phyloP scores from a whole-genome alignment of 2,113 vertebrate species.

The Geococcyx californianus region DNA sequence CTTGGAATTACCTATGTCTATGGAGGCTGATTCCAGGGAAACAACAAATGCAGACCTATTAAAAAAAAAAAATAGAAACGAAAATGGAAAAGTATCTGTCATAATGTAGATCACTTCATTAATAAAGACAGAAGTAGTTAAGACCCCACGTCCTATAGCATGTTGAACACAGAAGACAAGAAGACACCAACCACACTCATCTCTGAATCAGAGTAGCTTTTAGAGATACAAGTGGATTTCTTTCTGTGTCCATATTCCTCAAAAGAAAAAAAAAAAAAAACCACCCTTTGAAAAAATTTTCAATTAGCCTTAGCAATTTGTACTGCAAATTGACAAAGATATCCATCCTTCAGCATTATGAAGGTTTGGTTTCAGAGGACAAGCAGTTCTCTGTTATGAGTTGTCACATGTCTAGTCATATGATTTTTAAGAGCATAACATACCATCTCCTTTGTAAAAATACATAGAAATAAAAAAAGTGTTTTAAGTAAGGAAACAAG shows the following conservation, averaged over 20 bases:
- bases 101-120: background rate
- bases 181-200: background rate
- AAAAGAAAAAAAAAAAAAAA: background rate
- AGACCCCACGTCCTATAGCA: background rate
- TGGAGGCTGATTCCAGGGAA: background rate
- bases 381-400: background rate
- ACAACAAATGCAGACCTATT: background rate
- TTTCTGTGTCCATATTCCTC: background rate
- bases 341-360: background rate
- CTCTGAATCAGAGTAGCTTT: background rate
- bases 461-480: accelerated
- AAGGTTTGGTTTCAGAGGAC: accelerated
- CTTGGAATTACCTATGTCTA: background rate
- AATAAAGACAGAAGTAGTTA: background rate
- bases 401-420: background rate
- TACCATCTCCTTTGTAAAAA: background rate
- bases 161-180: background rate
- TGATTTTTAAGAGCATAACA: background rate
- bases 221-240: background rate
- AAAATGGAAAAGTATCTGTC: background rate
- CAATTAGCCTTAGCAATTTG: background rate
- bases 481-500: background rate
- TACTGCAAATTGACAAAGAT: background rate
- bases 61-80: background rate
- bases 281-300: background rate